Base-by-base conservation (phyloP, 2,888 invertebrate species). In the Rosalia funebris region DNA sequence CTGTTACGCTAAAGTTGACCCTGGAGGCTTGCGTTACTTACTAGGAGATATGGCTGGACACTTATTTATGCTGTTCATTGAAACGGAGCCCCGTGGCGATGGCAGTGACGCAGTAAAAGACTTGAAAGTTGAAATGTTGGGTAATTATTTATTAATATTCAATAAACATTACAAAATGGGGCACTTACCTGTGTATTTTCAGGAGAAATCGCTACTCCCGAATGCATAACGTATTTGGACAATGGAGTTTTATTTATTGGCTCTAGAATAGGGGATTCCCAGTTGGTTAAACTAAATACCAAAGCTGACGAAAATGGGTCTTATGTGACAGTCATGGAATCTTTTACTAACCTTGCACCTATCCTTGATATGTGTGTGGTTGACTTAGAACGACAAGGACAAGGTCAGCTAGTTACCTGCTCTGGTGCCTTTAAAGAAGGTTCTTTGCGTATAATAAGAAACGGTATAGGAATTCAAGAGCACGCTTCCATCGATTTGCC, bases 381-480 rank as follows among this genome's bases (percentile, higher is more conserved):
- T 1, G 98, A 98, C 83, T 85, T 98, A 64, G 98, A 98, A 82
- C 84, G 95, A 11, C 97, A 97, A 80, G 98, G 98, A 0, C 98
- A 99, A 83, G 97, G 96, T 10, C 97, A 97, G 80, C 89, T 99
- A 65, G 96, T 99, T 39, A 99, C 99, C 0, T 99, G 98, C 78
- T 98, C 98, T 0, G 98, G 95, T 7, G 93, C 94, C 1, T 97
- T 92, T 80, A 99, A 98, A 82, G 98, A 98, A 84, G 99, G 99
- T 0, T 97, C 98, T 0, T 83, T 99, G 31, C 87, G 98, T 53
- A 96, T 99, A 62, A 98, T 99, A 67, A 88, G 98, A 68, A 99
- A 98, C 82, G 99, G 99, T 1, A 99, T 99, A 75, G 99, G 99
- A 1, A 98, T 98, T 62, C 96, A 98, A 71, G 98, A 98, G 81